These are phyloP conservation scores for Tringa solitaria DNA, from an alignment of 2,113 vertebrate genomes.

Conservation along the genomic window DNA sequence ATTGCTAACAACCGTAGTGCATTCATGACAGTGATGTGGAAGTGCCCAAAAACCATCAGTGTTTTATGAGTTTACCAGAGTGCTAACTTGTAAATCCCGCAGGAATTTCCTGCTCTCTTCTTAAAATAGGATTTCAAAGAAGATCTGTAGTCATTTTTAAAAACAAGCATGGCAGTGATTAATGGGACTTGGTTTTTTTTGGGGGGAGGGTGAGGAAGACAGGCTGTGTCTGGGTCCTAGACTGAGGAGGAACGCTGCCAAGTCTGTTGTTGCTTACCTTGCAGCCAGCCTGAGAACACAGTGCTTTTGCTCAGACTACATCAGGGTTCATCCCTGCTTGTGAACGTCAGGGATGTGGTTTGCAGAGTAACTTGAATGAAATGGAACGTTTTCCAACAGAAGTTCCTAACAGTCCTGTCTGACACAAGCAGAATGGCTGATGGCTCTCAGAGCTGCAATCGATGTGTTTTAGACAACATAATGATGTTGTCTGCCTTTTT, in stretches of 20 bases:
- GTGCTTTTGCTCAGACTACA: neutral
- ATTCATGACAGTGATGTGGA: neutral
- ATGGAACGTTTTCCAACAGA: neutral
- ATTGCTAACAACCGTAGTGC: neutral
- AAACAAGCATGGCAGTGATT: neutral
- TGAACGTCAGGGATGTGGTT: neutral
- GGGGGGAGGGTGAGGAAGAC: too few relatives aligned
- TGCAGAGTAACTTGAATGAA: neutral
- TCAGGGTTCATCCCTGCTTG: neutral
- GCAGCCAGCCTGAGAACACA: neutral
- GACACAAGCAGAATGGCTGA: neutral
- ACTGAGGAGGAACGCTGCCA: neutral
- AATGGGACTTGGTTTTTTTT: neutral
- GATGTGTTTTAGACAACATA: neutral
- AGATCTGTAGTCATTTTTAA: neutral
- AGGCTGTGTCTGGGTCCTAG: neutral
- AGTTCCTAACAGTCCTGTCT: neutral
- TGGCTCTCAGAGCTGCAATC: neutral
- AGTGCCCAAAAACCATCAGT: neutral
- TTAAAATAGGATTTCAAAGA: neutral
- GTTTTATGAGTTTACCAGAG: neutral
- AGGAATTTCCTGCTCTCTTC: neutral
- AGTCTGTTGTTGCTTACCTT: neutral
- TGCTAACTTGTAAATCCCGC: neutral
- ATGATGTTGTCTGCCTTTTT: neutral